A percentile compares a stretch with the other conserved stretches of the same genome.
These are phyloP conservation scores for Coregonus sp. DNA, from an alignment of 2,797 vertebrate species.

Conservation along the genomic window DNA sequence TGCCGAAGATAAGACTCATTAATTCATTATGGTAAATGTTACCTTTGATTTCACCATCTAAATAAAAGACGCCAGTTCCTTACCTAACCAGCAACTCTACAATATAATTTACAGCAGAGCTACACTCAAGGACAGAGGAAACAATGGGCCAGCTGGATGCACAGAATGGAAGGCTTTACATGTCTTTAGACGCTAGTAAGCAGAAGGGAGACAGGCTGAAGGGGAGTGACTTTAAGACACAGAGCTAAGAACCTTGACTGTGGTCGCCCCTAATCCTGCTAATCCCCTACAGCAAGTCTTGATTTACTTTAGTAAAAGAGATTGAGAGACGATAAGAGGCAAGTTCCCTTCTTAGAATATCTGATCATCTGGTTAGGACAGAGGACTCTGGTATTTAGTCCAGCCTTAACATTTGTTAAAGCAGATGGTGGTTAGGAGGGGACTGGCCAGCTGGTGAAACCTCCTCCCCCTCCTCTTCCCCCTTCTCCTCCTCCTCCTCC, in stretches of 20 bases:
- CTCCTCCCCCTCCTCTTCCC: background rate
- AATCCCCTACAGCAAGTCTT: slow-evolving; percentile 77
- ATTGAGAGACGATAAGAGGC: slow-evolving; percentile 76
- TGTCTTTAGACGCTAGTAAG: slow-evolving; percentile 53
- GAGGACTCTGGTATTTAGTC: slow-evolving; percentile 80
- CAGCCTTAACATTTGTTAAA: slow-evolving; percentile 81
- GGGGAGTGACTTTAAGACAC: slow-evolving; percentile 64
- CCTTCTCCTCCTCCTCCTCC: background rate
- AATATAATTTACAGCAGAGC: background rate
- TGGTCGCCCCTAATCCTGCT: slow-evolving; percentile 74
- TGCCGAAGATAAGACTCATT: background rate
- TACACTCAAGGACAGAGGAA: slow-evolving; percentile 10
- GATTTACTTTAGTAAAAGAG: slow-evolving; percentile 82
- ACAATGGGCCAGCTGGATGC: slow-evolving; percentile 29
- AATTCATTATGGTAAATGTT: slow-evolving; percentile 13
- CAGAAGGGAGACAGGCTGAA: slow-evolving; percentile 58
- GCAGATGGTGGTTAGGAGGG: slow-evolving; percentile 80
- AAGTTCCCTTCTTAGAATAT: slow-evolving; percentile 73
- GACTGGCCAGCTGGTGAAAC: background rate
- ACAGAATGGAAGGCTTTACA: slow-evolving; percentile 18
- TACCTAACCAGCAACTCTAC: background rate
- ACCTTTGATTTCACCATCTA: slow-evolving; percentile 19
- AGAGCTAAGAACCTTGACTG: slow-evolving; percentile 67
- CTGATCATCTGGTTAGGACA: slow-evolving; percentile 84
- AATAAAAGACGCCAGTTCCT: background rate